Conservation (phyloP, 2,113 vertebrate genomes). For the Hydrolagus affinis region DNA sequence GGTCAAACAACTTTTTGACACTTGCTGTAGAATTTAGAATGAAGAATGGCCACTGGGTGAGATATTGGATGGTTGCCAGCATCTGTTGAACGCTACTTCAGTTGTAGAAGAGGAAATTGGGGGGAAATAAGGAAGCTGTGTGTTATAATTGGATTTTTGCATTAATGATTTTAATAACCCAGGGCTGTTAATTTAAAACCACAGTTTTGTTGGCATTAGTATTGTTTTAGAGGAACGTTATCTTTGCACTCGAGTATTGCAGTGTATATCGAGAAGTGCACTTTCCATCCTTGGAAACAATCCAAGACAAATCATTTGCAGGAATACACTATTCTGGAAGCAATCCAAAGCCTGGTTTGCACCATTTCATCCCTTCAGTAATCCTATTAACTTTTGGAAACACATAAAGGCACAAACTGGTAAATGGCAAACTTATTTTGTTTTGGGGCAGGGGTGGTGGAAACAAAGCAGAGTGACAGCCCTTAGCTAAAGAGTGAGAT, state of each 20-base stretch:
- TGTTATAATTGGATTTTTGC: constrained; percentile 48
- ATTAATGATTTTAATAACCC: constrained; percentile 59
- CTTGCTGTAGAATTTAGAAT: not conserved
- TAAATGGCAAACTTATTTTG: not conserved
- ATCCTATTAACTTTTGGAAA: constrained; percentile 63
- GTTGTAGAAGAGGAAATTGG: not conserved
- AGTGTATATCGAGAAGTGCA: constrained; percentile 50
- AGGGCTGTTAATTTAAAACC: constrained; percentile 62
- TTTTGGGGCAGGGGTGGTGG: not conserved
- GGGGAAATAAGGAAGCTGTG: constrained; percentile 10
- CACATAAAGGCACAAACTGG: constrained; percentile 15
- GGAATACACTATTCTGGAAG: constrained; percentile 54
- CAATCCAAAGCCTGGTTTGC: constrained; percentile 54
- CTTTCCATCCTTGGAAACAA: constrained; percentile 53
- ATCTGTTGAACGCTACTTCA: not conserved
- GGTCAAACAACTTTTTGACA: not conserved
- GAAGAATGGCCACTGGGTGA: not conserved
- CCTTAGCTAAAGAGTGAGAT: not conserved
- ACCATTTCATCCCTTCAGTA: constrained; percentile 55
- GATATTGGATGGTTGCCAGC: not conserved
- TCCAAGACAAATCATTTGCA: constrained; percentile 60
- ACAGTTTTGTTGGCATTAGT: constrained; percentile 59
- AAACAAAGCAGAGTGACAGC: no score
- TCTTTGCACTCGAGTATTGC: constrained; percentile 53
- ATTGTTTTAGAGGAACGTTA: constrained; percentile 57